Conservation (phyloP, 2,888 invertebrate genomes). For the Auanema freiburgensis region DNA sequence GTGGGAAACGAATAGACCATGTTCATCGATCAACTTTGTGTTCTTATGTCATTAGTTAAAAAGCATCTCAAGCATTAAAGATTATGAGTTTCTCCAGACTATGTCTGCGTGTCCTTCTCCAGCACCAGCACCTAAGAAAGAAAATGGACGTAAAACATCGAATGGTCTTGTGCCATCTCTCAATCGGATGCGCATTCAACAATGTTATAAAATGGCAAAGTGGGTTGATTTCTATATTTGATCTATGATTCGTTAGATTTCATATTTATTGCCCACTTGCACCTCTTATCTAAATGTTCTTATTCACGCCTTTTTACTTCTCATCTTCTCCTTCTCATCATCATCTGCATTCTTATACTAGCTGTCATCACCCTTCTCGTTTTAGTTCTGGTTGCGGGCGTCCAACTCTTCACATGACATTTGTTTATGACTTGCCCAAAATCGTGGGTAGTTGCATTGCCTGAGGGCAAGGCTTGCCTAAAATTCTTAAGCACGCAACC, state of each 20-base stretch:
- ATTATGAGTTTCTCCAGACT: slow-evolving; percentile 4
- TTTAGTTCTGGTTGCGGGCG: too few species aligned
- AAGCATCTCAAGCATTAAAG: slow-evolving; percentile 2
- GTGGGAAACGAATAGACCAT: neutral
- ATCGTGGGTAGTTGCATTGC: too few species aligned
- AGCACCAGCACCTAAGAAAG: neutral
- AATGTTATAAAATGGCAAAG: slow-evolving; percentile 59
- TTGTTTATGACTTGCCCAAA: too few species aligned
- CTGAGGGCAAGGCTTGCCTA: too few species aligned
- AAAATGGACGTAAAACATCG: slow-evolving; percentile 34
- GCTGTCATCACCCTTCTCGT: too few species aligned
- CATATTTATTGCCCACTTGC: neutral
- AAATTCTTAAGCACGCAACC: too few species aligned
- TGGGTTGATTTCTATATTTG: slow-evolving; percentile 21
- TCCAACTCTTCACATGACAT: too few species aligned
- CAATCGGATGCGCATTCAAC: slow-evolving; percentile 58
- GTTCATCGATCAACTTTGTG: slow-evolving; percentile 7
- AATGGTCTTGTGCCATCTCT: slow-evolving; percentile 56
- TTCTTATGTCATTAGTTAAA: slow-evolving; percentile 1
- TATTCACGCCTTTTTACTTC: too few species aligned
- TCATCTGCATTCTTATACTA: neutral
- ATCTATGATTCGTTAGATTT: too few species aligned
- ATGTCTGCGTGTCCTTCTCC: neutral
- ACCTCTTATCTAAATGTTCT: neutral
- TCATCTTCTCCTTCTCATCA: slow-evolving; percentile 1